Conservation (phyloP, 2,797 vertebrate species). For the Chelon auratus region DNA sequence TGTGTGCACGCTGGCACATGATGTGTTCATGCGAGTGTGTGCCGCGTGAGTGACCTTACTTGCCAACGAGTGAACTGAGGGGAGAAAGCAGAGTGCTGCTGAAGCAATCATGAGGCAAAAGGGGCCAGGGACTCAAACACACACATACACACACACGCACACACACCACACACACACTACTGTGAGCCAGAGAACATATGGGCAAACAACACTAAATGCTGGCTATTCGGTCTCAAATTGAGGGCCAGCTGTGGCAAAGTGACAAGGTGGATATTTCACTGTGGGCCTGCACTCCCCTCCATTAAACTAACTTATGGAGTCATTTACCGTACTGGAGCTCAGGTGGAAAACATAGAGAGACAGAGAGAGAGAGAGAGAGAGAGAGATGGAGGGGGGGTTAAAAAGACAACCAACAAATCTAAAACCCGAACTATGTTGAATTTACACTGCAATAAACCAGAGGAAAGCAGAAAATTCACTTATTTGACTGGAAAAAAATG, state of each 20-base stretch:
- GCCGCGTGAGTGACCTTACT: constrained; percentile 58
- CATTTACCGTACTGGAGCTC: constrained; percentile 30
- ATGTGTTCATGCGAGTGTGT: constrained; percentile 36
- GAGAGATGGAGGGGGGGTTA: no score
- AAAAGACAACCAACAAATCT: not conserved
- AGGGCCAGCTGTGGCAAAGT: constrained; percentile 48
- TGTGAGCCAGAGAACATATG: constrained; percentile 35
- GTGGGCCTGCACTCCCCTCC: constrained; percentile 8
- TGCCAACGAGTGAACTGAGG: constrained; percentile 41
- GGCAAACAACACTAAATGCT: constrained; percentile 37
- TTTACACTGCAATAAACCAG: not conserved
- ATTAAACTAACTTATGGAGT: constrained; percentile 37
- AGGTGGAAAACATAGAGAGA: not conserved
- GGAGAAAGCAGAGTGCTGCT: constrained; percentile 35
- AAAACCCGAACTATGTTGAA: not conserved
- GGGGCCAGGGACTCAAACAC: constrained; percentile 7
- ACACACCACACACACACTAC: constrained; percentile 17
- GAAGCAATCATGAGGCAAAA: constrained; percentile 51
- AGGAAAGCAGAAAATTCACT: not conserved
- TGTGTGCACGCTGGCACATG: constrained; percentile 8
- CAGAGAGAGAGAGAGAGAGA: not conserved
- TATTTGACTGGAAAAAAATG: no score
- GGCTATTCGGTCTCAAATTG: constrained; percentile 20
- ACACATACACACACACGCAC: constrained; percentile 19
- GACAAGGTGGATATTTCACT: constrained; percentile 51